Evolutionary conservation across 1,140 invertebrate genomes (phyloP), one percentile per base, ranked within the genome.

Genomic region (Chlorops oryzae): DNA sequence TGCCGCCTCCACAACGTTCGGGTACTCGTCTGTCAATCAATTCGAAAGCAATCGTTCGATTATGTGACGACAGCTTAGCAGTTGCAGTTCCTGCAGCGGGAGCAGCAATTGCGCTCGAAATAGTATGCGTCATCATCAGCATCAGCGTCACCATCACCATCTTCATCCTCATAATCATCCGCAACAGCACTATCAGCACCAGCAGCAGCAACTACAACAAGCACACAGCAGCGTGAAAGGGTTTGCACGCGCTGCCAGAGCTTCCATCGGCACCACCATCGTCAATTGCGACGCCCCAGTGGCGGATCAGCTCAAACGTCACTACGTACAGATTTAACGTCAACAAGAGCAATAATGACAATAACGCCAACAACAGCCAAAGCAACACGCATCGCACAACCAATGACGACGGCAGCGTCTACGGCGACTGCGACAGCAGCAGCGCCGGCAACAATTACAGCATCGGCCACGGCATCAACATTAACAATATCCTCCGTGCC

Each of bases 31-130:
- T 24, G 65, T 72, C 38, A 70, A 70, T 52, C 66, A 72, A 52
- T 57, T 68, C 50, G 63, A 70, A 39, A 49, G 50, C 13, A 57
- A 53, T 35, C 64, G 69, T 38, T 64, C 59, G 39, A 59, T 71
- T 51, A 71, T 71, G 57, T 72, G 69, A 72, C 69, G 69, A 35
- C 64, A 70, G 60, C 66, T 66, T 32, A 71, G 65, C 62, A 70
- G 65, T 58, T 72, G 69, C 58, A 72, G 66, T 59, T 66, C 70
- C 51, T 68, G 70, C 57, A 69, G 68, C 56, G 61, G 59, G 51
- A 68, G 65, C 59, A 71, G 68, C 65, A 69, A 63, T 59, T 71
- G 67, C 55, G 65, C 61, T 21, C 41, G 51, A 6, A 58, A 58
- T 18, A 55, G 61, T 32, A 54, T 59, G 28, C 56, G 56, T 18